A percentile compares a stretch with the other conserved stretches of the same genome.
Conservation (phyloP, 2,888 invertebrate genomes). For the Vesta saturnalis region DNA sequence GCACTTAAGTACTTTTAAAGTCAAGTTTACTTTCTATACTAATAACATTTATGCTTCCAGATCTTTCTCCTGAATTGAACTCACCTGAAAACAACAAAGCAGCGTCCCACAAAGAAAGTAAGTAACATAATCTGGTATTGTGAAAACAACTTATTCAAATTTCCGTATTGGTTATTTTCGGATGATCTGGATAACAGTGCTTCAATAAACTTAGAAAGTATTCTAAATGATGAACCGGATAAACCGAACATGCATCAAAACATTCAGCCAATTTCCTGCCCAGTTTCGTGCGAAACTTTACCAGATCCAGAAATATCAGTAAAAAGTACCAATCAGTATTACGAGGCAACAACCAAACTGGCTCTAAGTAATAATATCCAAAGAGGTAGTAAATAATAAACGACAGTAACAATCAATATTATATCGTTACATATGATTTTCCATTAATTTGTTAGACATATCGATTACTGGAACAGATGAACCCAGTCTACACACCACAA, state of each 20-base stretch:
- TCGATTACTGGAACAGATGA: too few species aligned
- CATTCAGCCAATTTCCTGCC: not conserved
- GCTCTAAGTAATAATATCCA: too few species aligned
- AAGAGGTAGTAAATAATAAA: too few species aligned
- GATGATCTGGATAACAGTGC: not conserved
- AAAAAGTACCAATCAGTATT: not conserved
- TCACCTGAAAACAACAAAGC: slow-evolving; percentile 1
- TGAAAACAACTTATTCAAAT: too few species aligned
- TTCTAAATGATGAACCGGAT: not conserved
- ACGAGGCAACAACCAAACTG: not conserved
- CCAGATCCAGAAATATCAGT: slow-evolving; percentile 5
- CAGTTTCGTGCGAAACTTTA: not conserved
- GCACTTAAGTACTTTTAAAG: slow-evolving; percentile 1
- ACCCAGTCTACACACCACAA: too few species aligned
- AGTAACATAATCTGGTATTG: not conserved
- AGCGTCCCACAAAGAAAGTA: not conserved
- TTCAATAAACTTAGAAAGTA: not conserved
- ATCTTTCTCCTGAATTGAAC: slow-evolving; percentile 2
- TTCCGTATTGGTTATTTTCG: too few species aligned
- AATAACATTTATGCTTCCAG: not conserved
- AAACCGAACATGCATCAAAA: not conserved
- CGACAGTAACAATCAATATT: too few species aligned
- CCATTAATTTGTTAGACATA: too few species aligned
- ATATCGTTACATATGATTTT: too few species aligned
- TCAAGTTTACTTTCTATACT: slow-evolving; percentile 3